Conservation (phyloP, 2,797 vertebrate genomes). For the Urophycis tenuis region DNA sequence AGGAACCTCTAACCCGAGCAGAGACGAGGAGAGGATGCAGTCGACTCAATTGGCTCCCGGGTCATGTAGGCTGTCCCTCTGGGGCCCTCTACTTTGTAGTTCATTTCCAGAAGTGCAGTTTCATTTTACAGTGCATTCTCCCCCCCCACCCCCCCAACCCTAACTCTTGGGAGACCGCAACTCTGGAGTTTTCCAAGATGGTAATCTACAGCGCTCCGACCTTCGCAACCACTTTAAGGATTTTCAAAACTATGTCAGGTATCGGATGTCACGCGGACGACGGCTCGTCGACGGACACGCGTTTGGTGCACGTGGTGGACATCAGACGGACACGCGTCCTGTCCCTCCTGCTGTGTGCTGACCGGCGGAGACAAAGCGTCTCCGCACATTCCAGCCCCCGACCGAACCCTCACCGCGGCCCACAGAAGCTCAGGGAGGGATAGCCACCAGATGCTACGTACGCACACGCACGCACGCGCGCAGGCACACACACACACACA, state of each 20-base stretch:
- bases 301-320: not conserved
- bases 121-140: not conserved
- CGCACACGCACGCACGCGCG: too few species aligned
- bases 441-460: not conserved
- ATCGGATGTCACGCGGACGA: not conserved
- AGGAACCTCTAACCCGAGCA: not conserved
- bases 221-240: not conserved
- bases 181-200: not conserved
- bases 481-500: too few species aligned
- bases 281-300: too few species aligned
- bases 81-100: not conserved
- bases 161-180: not conserved
- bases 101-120: not conserved
- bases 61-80: not conserved
- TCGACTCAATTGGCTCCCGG: not conserved
- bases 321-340: not conserved
- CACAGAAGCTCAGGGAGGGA: constrained; percentile 9
- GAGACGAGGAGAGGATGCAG: not conserved
- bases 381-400: constrained; percentile 6
- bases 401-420: constrained; percentile 6
- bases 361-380: not conserved
- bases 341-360: not conserved
- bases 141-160: too few species aligned
- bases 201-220: not conserved
- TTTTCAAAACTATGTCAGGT: not conserved